Evolutionary conservation across 1,140 invertebrate genomes (phyloP).

Genomic region (Eupristina koningsbergeri): DNA sequence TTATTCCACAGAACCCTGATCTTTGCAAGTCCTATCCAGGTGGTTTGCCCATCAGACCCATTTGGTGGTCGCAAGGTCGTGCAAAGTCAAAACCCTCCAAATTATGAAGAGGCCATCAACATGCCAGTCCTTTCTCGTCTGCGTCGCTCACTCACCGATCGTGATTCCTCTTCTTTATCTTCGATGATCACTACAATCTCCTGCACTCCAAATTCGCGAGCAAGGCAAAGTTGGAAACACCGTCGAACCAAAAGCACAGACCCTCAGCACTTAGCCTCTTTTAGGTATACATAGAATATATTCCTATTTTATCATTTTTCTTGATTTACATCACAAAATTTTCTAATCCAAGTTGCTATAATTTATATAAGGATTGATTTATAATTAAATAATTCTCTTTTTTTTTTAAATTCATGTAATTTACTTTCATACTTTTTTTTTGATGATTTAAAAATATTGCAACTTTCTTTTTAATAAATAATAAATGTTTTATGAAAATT

Average conservation of each 20-base stretch:
- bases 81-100: conserved; percentile 71
- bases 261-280: conserved; percentile 44
- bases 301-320: neutral
- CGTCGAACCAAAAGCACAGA: conserved; percentile 58
- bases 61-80: conserved; percentile 74
- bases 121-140: conserved; percentile 73
- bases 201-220: neutral
- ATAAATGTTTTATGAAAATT: too few relatives aligned
- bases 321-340: too few relatives aligned
- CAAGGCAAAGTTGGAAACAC: conserved; percentile 50
- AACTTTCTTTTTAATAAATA: too few relatives aligned
- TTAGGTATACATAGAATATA: neutral
- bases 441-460: too few relatives aligned
- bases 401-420: too few relatives aligned
- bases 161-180: conserved; percentile 17
- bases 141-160: conserved; percentile 70
- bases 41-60: conserved; percentile 76
- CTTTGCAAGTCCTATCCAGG: conserved; percentile 77
- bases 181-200: neutral
- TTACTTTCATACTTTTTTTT: too few relatives aligned
- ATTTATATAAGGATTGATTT: too few relatives aligned
- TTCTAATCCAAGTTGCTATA: too few relatives aligned
- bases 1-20: conserved; percentile 70
- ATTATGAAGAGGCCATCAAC: conserved; percentile 74
- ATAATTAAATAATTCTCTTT: too few relatives aligned